Conservation (phyloP, 2,888 invertebrate genomes). For the Saturnia pavonia region DNA sequence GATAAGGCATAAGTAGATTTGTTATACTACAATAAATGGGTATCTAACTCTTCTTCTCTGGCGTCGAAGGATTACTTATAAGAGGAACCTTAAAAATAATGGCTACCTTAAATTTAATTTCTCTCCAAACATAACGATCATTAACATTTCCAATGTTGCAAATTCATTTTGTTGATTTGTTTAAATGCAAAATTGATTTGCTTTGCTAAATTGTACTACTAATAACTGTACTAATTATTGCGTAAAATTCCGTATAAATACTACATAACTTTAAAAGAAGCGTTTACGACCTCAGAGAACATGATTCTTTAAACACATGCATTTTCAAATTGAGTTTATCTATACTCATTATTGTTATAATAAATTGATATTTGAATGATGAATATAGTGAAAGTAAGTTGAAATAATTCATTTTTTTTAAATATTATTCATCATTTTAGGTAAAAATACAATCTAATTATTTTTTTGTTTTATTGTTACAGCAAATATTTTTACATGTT, state of each 20-base stretch:
- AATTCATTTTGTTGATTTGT: constrained; percentile 21
- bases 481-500: background rate
- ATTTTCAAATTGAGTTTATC: background rate
- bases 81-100: background rate
- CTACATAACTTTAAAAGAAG: background rate
- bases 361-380: background rate
- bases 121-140: background rate
- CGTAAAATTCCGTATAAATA: background rate
- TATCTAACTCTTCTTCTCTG: background rate
- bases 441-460: background rate
- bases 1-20: background rate
- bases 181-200: constrained; percentile 30
- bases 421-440: background rate
- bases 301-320: background rate
- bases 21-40: background rate
- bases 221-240: constrained; percentile 16
- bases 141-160: constrained; percentile 13
- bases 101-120: background rate
- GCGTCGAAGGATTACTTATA: too few relatives aligned
- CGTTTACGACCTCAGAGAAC: background rate
- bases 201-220: constrained; percentile 30
- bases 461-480: constrained; percentile 7
- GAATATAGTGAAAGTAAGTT: constrained; percentile 11
- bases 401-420: background rate
- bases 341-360: background rate